Evolutionary conservation across 2,888 invertebrate species (phyloP), one percentile per base, ranked within the genome.

Genomic region (Drosophila infuscata): DNA sequence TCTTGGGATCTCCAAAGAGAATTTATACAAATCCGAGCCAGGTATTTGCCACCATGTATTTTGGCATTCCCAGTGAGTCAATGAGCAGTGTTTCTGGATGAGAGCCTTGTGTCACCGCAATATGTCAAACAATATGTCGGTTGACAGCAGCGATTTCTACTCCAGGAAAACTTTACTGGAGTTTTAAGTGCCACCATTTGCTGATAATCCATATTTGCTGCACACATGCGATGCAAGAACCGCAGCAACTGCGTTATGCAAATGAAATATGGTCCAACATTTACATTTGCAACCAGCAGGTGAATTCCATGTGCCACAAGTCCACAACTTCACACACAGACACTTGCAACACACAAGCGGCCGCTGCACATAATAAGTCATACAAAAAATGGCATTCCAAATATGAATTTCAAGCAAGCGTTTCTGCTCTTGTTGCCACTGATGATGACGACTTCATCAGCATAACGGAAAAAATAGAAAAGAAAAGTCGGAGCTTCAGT

Each of bases 251-350:
- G 61, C 49, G 63, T 79, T 81, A 85, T 85, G 89, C 82, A 84
- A 87, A 85, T 85, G 71, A 75, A 64, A 87, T 69, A 78, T 79
- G 63, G 57, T 68, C 51, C 63, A 54, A 56, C 63, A 81, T 83
- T 83, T 74, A 60, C 81, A 82, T 82, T 70, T 38, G 62, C 62
- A 70, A 72, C 63, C 69, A 54, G 61, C 73, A 85, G 82, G 82
- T 75, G 75, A 82, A 73, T 79, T 79, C 61, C 74, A 56, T 54
- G 6, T 20, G 58, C 20, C 36, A 52, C 32, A 17, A 49, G 17
- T 60, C n/a, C n/a, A 17, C 8, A n/a, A 35, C 41, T 17, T 4
- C 51, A 30, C 9, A 17, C 35, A 30, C 33, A 48, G 20, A 15
- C 25, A n/a, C 52, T 46, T 46, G 17, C 66, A 25, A 15, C 30